Base-by-base conservation (phyloP, 2,888 invertebrate species). In the Apoda limacodes region DNA sequence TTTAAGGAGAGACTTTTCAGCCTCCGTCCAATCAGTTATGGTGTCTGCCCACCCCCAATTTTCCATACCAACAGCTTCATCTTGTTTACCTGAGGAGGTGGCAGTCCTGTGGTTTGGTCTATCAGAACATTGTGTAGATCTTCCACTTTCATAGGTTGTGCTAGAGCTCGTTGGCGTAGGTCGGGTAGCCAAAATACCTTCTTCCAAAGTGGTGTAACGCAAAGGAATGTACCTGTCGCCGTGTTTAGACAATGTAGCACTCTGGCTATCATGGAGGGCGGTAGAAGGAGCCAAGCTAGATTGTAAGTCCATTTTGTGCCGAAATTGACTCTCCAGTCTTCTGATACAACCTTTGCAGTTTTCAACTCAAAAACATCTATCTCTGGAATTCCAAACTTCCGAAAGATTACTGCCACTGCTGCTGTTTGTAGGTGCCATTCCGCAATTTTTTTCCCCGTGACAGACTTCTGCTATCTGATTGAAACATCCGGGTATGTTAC, bases 171-270 rank as follows among this genome's bases (percentile, higher is more conserved):
- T 1, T 28, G 17, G 26, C 35, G 36, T 3, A 49, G 41, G 31
- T 50, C 45, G 15, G 42, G 25, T 29, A 40, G 41, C 49, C 51
- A 50, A 25, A 45, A 50, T 5, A 43, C 46, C 22, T 34, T 40
- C 24, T 33, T 30, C 49, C 46, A 50, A 13, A 34, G 28, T 10
- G 49, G 43, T n/a, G 34, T 32, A 21, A 43, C 37, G 14, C 46
- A n/a, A 13, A 46, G 30, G 28, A 30, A 37, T 5, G 13, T 22
- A 3, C 38, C 37, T 22, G 9, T 13, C 7, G 35, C 37, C 7
- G 34, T 27, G 32, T 48, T 50, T n/a, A 47, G 35, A 15, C 47
- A 46, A 9, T 33, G 25, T 9, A 43, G 27, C 13, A 11, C 7
- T 17, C 10, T 3, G 24, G 3, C 28, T 22, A 23, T 13, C n/a